These are phyloP conservation scores for Eristalis intricaria DNA, from an alignment of 2,888 invertebrate genomes.

Conservation along the genomic window DNA sequence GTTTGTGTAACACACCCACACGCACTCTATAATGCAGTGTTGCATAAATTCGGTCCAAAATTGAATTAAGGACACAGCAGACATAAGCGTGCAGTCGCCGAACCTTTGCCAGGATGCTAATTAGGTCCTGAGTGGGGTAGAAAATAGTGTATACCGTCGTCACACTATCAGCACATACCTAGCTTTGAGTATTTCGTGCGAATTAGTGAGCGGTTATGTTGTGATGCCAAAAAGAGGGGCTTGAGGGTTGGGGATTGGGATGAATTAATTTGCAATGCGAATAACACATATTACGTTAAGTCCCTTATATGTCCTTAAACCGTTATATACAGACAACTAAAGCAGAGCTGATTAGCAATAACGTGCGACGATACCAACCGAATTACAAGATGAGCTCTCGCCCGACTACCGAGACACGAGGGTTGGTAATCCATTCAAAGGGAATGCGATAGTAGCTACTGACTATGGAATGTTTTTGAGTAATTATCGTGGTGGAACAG, in stretches of 20 bases:
- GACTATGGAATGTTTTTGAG: constrained; percentile 17
- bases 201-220: constrained; percentile 29
- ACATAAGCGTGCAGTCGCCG: constrained; percentile 5
- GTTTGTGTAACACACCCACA: not conserved
- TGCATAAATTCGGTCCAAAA: constrained; percentile 56
- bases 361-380: constrained; percentile 39
- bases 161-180: not conserved
- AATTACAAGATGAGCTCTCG: constrained; percentile 51
- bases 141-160: not conserved
- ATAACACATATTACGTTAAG: constrained; percentile 49
- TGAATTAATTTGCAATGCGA: constrained; percentile 66
- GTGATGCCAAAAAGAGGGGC: not conserved
- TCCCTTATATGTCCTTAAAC: constrained; percentile 39
- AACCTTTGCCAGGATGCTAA: constrained; percentile 26
- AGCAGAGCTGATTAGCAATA: constrained; percentile 56
- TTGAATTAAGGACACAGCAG: constrained; percentile 53
- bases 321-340: constrained; percentile 13
- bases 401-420: not conserved
- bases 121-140: not conserved
- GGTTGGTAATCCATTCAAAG: constrained; percentile 42
- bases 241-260: not conserved
- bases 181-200: constrained; percentile 31
- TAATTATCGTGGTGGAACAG: constrained; percentile 44
- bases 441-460: constrained; percentile 45
- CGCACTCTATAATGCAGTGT: constrained; percentile 2